Conservation (phyloP, 2,113 vertebrate genomes). For the Mustela lutreola region DNA sequence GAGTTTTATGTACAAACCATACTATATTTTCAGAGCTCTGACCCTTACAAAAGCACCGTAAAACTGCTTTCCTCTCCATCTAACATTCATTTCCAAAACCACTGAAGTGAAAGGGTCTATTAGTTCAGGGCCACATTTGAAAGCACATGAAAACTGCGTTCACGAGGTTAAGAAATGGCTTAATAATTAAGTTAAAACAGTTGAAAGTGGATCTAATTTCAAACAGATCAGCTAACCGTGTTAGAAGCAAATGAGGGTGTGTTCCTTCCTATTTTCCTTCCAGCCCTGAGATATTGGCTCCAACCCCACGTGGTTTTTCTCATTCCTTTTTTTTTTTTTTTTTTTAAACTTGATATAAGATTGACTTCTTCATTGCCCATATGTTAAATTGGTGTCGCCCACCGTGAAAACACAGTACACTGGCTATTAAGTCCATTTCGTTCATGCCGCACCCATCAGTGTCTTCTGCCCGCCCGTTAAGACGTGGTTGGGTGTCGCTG, state of each 20-base stretch:
- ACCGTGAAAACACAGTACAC: conserved; percentile 1
- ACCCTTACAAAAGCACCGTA: conserved; percentile 80
- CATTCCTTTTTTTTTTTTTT: neutral
- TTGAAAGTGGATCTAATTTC: conserved; percentile 78
- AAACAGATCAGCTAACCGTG: conserved; percentile 78
- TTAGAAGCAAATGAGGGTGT: conserved; percentile 69
- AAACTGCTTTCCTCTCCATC: conserved; percentile 77
- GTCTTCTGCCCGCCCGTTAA: neutral
- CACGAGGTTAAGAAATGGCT: conserved; percentile 81
- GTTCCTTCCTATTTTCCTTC: conserved; percentile 73
- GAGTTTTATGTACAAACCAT: conserved; percentile 67
- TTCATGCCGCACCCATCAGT: neutral
- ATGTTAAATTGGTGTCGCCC: conserved; percentile 50
- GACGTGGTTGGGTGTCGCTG: neutral
- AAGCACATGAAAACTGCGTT: conserved; percentile 79
- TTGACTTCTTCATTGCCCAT: conserved; percentile 21
- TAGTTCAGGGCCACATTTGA: conserved; percentile 82
- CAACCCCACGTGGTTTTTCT: conserved; percentile 61
- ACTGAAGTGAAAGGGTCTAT: conserved; percentile 81
- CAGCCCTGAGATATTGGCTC: conserved; percentile 48
- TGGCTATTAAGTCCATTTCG: conserved; percentile 26
- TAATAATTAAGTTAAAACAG: conserved; percentile 82
- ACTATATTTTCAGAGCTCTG: conserved; percentile 73
- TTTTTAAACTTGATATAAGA: conserved; percentile 29
- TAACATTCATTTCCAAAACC: conserved; percentile 83